A percentile compares a stretch with the other conserved stretches of the same genome.
phyloP scores from a whole-genome alignment of 1,140 invertebrate species.

The Drosophila takahashii region DNA sequence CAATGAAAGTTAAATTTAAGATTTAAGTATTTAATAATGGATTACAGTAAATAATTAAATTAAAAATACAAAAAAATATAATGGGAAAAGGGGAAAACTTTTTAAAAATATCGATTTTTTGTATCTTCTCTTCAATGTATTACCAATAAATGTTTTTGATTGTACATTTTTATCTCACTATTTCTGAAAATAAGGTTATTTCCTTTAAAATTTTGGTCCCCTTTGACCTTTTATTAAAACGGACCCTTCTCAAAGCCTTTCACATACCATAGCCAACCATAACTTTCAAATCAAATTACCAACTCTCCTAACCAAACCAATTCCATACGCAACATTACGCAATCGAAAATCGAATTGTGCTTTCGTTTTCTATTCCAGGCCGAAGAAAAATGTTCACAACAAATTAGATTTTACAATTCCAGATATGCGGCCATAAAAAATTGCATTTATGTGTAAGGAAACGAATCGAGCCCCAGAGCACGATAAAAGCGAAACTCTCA shows the following conservation, averaged over 20 bases:
- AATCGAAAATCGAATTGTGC: conserved; percentile 78
- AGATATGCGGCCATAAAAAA: conserved; percentile 50
- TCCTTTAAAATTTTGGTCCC: background rate
- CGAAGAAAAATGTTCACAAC: conserved; percentile 40
- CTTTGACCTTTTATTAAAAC: background rate
- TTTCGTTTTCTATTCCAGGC: conserved; percentile 46
- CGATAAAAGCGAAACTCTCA: conserved; percentile 60
- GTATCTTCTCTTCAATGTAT: too few relatives aligned
- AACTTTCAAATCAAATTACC: conserved; percentile 68
- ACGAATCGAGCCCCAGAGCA: conserved; percentile 66
- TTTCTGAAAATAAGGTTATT: background rate
- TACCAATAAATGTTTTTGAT: too few relatives aligned
- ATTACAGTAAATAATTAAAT: too few relatives aligned
- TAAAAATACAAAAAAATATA: too few relatives aligned
- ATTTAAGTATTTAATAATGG: too few relatives aligned
- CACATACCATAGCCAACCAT: conserved; percentile 27
- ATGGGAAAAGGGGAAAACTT: too few relatives aligned
- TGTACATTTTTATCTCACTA: background rate
- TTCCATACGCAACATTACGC: conserved; percentile 76
- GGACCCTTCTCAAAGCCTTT: conserved; percentile 15
- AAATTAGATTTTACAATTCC: conserved; percentile 80
- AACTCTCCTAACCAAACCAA: conserved; percentile 44
- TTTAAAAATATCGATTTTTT: too few relatives aligned
- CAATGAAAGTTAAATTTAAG: too few relatives aligned
- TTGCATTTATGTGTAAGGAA: conserved; percentile 45